Evolutionary conservation across 2,113 vertebrate genomes (phyloP), one percentile per base, ranked within the genome.

Genomic region (Amia ocellicauda): DNA sequence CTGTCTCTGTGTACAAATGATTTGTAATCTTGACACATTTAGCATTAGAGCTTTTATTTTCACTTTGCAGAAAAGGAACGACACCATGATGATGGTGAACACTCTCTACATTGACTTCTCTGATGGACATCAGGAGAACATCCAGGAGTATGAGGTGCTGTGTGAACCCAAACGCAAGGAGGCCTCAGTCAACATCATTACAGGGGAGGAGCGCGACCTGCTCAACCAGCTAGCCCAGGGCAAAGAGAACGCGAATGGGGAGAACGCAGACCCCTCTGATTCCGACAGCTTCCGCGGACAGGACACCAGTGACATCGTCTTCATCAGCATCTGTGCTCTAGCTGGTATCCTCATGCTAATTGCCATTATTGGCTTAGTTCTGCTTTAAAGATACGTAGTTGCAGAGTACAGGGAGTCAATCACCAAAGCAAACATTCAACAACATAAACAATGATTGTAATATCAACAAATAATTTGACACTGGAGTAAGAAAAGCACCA

Each of bases 281-380:
- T 66, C 0, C 0, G 74, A 67, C 22, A n/a, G n/a, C n/a, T 72
- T 77, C 61, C 2, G 83, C 70, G 76, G 85, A 56, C 93, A 93
- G 41, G 96, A 98, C 78, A 89, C 90, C 74, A 99, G 96, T 0
- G 96, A 99, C 63, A 86, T 98, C 0, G 67, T 99, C 78, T 99
- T 99, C 78, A 92, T 99, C 73, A 94, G 93, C 69, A 94, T 99
- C 69, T 99, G 97, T 72, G 92, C 96, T 72, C 84, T 99, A 70
- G 97, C 97, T 0, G 95, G 96, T 45, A 85, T 97, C 54, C 93
- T 99, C 74, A 97, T 99, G 97, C 73, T 97, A 60, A 91, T 96
- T 0, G 97, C 97, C 0, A 91, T 99, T 22, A 81, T 97, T 60
- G 96, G 96, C 75, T 84, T 98, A 19, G 93, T 96, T 78, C 85